Evolutionary conservation across 1,140 invertebrate species (phyloP), one percentile per base, ranked within the genome.

Genomic region (Aphaenogaster floridana): DNA sequence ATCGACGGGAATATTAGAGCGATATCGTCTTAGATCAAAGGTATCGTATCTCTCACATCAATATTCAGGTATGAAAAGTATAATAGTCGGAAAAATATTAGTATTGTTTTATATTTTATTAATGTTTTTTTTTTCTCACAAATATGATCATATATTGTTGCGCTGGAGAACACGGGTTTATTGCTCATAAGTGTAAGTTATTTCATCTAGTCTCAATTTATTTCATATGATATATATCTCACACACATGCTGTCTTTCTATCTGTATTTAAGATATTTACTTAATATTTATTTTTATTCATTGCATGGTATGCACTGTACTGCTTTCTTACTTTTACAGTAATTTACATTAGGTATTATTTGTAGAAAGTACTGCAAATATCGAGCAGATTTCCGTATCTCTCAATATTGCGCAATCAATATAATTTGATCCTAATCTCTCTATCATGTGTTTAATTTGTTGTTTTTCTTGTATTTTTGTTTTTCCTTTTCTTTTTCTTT

Each of bases 51-150:
- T 93, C 76, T 90, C 80, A 92, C 89, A 92, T 88, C 86, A 88
- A 72, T 85, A 77, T 90, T 91, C 93, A 94, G 93, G 94, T 95
- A 94, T 94, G 94, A 90, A 91, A 86, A 61, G 76, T 15, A 69
- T 36, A 54, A 86, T 71, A 28, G 76, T 78, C 61, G 61, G 78
- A 72, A 78, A 45, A 86, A 42, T 50, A 36, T 78, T 79, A 50
- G 61, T 90, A 81, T 86, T 91, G 66, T 72, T 64, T 86, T 54
- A 83, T 52, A 77, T 69, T 89, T 88, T 66, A 81, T 88, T 52
- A 79, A 50, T 86, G 72, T 87, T 68, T 85, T 85, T 74, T 74
- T 79, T 63, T 52, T 79, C 34, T 54, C n/a, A 34, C 63, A 59
- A 71, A 72, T 80, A 45, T 71, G 9, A 36, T 57, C 7, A 76